Percentiles rank a stretch among this genome's conserved stretches.
Evolutionary conservation across 2,888 invertebrate genomes (phyloP).

Genomic region (Eristalinus sepulchralis): DNA sequence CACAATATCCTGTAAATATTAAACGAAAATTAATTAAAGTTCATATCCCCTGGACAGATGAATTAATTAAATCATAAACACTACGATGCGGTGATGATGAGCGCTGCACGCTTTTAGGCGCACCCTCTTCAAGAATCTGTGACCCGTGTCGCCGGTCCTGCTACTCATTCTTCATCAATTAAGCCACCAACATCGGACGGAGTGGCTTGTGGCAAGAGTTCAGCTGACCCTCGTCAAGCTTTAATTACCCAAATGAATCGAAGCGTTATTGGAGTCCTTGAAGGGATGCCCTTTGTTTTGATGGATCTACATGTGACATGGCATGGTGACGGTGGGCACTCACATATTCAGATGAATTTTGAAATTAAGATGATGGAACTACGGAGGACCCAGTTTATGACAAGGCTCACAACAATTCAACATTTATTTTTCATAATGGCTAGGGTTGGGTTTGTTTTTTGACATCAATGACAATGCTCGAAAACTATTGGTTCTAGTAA

Average conservation of each 20-base stretch:
- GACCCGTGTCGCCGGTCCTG: conserved; percentile 17
- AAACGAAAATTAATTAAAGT: not conserved
- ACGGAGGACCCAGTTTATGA: not conserved
- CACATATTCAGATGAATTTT: not conserved
- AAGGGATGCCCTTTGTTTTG: not conserved
- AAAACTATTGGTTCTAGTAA: too few relatives aligned
- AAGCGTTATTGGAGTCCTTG: not conserved
- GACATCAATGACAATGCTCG: not conserved
- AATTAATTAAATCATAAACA: conserved; percentile 11
- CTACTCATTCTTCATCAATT: conserved; percentile 35
- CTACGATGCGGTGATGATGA: not conserved
- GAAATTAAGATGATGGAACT: not conserved
- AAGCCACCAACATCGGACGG: not conserved
- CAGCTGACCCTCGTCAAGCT: conserved; percentile 16
- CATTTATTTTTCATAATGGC: not conserved
- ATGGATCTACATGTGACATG: not conserved
- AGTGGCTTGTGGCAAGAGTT: conserved; percentile 6
- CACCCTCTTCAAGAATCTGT: conserved; percentile 1
- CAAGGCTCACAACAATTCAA: not conserved
- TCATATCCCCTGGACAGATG: not conserved
- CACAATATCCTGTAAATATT: conserved; percentile 78
- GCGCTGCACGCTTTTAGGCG: not conserved
- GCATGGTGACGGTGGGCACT: not conserved
- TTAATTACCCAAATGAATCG: conserved; percentile 5
- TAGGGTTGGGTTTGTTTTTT: not conserved